phyloP scores from a whole-genome alignment of 2,888 invertebrate genomes.

The Synergus umbraculus region DNA sequence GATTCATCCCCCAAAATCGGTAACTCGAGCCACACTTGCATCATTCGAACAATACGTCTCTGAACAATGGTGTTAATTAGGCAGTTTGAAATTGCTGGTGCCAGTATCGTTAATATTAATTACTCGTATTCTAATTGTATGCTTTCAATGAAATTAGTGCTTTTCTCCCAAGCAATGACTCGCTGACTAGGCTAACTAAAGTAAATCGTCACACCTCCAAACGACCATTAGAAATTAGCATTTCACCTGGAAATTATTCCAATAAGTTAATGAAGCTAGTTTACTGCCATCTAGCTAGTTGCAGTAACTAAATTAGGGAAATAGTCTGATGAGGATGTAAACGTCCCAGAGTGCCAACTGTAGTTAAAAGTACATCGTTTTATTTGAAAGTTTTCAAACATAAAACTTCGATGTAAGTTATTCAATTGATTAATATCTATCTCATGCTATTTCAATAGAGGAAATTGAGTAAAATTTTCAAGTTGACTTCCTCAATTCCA shows the following conservation, averaged over 20 bases:
- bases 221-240: neutral
- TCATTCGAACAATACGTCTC: neutral
- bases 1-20: too few species aligned
- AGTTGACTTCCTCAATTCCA: too few species aligned
- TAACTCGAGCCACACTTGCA: too few species aligned
- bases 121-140: neutral
- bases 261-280: neutral
- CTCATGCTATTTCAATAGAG: too few species aligned
- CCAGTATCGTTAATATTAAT: neutral
- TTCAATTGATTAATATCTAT: too few species aligned
- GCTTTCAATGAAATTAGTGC: neutral
- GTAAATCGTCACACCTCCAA: neutral
- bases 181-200: neutral
- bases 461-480: too few species aligned
- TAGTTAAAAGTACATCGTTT: too few species aligned
- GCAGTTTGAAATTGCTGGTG: neutral
- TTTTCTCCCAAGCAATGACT: neutral
- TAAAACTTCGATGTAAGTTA: neutral
- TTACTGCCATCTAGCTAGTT: neutral
- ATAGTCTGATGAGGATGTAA: neutral
- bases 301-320: neutral
- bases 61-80: neutral
- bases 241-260: neutral
- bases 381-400: neutral
- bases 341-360: neutral